Evolutionary conservation across 1,140 invertebrate genomes (phyloP).

Genomic region (Paralvinella palmiformis): DNA sequence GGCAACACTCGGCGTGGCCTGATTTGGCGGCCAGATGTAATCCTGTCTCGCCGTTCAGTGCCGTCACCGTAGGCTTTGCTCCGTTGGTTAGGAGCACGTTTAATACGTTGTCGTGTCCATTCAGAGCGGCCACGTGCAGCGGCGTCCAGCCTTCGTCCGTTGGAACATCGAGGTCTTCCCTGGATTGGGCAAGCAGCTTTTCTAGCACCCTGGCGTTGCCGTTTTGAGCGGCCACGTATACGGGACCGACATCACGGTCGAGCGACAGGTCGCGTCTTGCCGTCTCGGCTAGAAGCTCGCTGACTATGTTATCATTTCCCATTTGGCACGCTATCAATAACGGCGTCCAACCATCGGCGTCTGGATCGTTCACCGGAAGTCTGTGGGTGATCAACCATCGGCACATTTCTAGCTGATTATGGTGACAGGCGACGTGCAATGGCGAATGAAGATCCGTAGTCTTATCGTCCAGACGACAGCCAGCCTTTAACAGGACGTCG

Average conservation of each 20-base stretch:
- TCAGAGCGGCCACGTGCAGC: constrained; percentile 17
- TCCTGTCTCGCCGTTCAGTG: too few species aligned
- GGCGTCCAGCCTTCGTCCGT: constrained; percentile 9
- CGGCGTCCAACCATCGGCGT: background rate
- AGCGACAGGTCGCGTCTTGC: background rate
- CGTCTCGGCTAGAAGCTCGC: background rate
- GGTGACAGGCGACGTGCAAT: background rate
- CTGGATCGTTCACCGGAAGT: background rate
- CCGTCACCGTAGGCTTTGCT: too few species aligned
- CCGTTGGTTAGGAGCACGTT: too few species aligned
- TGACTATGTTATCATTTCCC: background rate
- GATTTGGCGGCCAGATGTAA: too few species aligned
- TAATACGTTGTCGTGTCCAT: too few species aligned
- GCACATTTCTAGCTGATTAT: background rate
- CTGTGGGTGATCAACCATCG: background rate
- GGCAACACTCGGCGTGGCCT: too few species aligned
- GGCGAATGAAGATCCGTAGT: background rate
- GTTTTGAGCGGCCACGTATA: background rate
- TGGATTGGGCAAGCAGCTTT: background rate
- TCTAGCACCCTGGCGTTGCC: constrained; percentile 4
- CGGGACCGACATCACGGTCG: background rate
- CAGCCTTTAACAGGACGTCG: constrained; percentile 3
- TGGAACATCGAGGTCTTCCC: constrained; percentile 1
- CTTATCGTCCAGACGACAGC: background rate
- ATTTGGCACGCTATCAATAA: background rate